Evolutionary conservation across 2,113 vertebrate species (phyloP), one percentile per base, ranked within the genome.

Genomic region (Rattus norvegicus): DNA sequence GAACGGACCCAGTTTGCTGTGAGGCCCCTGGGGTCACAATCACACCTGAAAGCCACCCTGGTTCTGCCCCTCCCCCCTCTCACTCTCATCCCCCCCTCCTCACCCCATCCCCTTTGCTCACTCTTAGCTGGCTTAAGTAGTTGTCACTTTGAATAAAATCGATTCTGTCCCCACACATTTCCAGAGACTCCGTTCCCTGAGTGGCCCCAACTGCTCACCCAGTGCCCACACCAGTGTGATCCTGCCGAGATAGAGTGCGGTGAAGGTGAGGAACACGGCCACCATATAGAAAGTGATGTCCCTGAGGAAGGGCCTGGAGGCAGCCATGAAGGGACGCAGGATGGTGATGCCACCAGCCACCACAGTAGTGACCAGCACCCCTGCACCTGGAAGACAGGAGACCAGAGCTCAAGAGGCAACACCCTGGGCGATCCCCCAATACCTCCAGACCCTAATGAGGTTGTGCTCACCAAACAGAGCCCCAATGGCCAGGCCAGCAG

Each of bases 271-370:
- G 97, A 99, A 99, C 65, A 99, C 99, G 0, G 99, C 99, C 49
- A 94, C 98, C 99, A 99, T 99, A 97, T 99, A 99, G 98, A 99
- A 99, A 94, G 98, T 79, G 77, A 99, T 96, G n/a, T 99, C 99
- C 52, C 99, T 98, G 93, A 99, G 98, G 93, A 99, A 99, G 1
- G 99, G 99, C 30, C 99, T 99, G n/a, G 99, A 99, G 61, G 99
- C 99, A 0, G 99, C 99, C 0, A 97, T 95, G 97, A 99, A 99
- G 63, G 99, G 99, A 73, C 99, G 99, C 80, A 99, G 98, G 90
- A 99, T 97, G 9, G 99, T 98, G 0, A 99, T 99, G 63, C 99
- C 99, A 0, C 99, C 99, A 0, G 99, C 99, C 81, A 99, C 99
- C 14, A 99, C 98, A 0, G 99, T 99, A 93, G 99, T 99, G 26